Evolutionary conservation across 2,888 invertebrate species (phyloP).

Genomic region (Achlya flavicornis): DNA sequence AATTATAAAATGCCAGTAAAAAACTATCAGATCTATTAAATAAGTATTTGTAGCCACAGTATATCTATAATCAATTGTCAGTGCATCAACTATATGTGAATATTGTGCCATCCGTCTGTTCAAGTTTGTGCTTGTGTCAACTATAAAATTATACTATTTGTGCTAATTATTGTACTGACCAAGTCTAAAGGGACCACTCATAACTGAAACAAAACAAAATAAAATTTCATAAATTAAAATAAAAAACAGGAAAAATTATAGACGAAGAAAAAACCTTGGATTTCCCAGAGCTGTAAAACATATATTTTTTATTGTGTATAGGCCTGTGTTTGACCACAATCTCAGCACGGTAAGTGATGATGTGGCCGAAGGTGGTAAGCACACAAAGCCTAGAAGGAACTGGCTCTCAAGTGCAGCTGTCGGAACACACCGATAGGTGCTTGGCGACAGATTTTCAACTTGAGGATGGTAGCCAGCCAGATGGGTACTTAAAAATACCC

Average conservation of each 20-base stretch:
- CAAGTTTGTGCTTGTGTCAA: background rate
- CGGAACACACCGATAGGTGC: too few relatives aligned
- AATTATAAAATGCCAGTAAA: background rate
- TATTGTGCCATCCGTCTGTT: background rate
- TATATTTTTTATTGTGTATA: too few relatives aligned
- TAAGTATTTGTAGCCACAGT: background rate
- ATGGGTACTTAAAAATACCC: too few relatives aligned
- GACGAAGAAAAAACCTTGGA: too few relatives aligned
- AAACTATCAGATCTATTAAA: background rate
- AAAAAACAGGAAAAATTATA: constrained; percentile 19
- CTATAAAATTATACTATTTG: background rate
- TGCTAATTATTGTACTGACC: constrained; percentile 37
- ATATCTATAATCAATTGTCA: constrained; percentile 3
- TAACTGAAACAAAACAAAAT: constrained; percentile 75
- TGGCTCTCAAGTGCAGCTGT: too few relatives aligned
- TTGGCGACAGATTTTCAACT: too few relatives aligned
- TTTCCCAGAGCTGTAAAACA: too few relatives aligned
- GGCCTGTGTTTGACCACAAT: too few relatives aligned
- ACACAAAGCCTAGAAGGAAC: too few relatives aligned
- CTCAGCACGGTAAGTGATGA: too few relatives aligned
- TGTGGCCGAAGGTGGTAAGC: too few relatives aligned
- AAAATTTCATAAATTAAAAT: constrained; percentile 39
- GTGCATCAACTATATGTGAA: background rate
- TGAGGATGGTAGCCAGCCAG: too few relatives aligned
- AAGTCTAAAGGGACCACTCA: constrained; percentile 66